Evolutionary conservation across 2,888 invertebrate genomes (phyloP), one percentile per base, ranked within the genome.

Genomic region (Malthinus flaveolus): DNA sequence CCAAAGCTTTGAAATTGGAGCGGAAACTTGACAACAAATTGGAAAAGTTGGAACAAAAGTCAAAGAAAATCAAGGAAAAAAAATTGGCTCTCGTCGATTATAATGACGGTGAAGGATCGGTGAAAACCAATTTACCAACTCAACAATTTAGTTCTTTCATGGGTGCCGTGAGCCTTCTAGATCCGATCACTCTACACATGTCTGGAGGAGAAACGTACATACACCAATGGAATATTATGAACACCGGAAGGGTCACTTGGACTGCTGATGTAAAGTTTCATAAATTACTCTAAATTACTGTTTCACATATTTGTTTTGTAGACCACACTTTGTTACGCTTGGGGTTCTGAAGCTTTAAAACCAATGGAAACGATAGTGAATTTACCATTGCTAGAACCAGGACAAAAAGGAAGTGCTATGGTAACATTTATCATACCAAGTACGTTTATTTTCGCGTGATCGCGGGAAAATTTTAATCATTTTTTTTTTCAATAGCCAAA

Each of bases 31-130:
- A 78, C 56, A 71, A 68, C 9, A 78, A 79, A 66, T 62, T 79
- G 55, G 79, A 79, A 55, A 78, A 78, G 59, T 63, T 79, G n/a
- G 79, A 79, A 50, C 72, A 71, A 46, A 79, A 79, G 63, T 75
- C 79, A 1, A 73, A 75, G 53, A 77, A 77, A 58, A 72, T 78
- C 15, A 75, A 78, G 56, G 78, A 78, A 47, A 79, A 78, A 62
- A 78, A 78, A 64, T 49, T 72, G 56, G 71, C 72, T 5, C 63
- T 75, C 5, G 68, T 70, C 7, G 63, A 66, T 8, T 65, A 62
- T 7, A 72, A 68, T 51, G 73, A 69, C 44, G 70, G 67, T 44
- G 69, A 67, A 37, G 63, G 58, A 11, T 57, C 50, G 35, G 52
- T 8, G 10, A 35, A 12, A 9, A 36, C 47, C 34, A 31, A 32